Evolutionary conservation across 2,113 vertebrate species (phyloP), one percentile per base, ranked within the genome.

Genomic region (Barnardius zonarius): DNA sequence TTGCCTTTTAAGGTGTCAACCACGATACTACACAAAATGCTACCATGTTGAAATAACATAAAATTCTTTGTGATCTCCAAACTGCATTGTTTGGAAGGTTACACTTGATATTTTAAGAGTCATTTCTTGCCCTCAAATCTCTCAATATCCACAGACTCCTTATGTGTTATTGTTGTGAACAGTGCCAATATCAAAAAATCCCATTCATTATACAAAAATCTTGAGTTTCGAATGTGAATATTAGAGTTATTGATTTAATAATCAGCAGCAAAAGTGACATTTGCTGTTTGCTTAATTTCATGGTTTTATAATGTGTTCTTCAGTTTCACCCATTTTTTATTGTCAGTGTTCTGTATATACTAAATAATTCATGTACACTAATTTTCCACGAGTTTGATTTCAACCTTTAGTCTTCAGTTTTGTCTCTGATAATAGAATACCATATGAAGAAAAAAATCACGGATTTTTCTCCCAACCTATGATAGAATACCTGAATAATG

Each of bases 301-400:
- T 69, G 19, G 20, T 73, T 91, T 94, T 37, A 72, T 28, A 84
- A 67, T 52, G n/a, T n/a, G 12, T 51, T 87, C 17, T 88, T 83
- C 30, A 43, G 17, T 80, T n/a, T 92, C 68, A 83, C 83, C 10
- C 6, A 51, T 72, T 89, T 88, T 92, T 86, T 75, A 75, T 67
- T 25, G 22, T 44, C 64, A 63, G 2, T 5, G 3, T 82, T 59
- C 43, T 17, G 9, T 51, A 67, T 41, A 27, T 59, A 57, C 44
- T 49, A 84, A 86, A 67, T 92, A 86, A 48, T 80, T 39, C 4
- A 79, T n/a, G 8, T 9, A 59, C 19, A 39, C 3, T 49, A 54
- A 84, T 92, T 95, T 95, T 77, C 49, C 59, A 73, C 14, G 57
- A 39, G 13, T 81, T 89, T 84, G 51, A 81, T 78, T 93, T 86